phyloP scores from a whole-genome alignment of 2,888 invertebrate genomes.

The Leistus spinibarbis region DNA sequence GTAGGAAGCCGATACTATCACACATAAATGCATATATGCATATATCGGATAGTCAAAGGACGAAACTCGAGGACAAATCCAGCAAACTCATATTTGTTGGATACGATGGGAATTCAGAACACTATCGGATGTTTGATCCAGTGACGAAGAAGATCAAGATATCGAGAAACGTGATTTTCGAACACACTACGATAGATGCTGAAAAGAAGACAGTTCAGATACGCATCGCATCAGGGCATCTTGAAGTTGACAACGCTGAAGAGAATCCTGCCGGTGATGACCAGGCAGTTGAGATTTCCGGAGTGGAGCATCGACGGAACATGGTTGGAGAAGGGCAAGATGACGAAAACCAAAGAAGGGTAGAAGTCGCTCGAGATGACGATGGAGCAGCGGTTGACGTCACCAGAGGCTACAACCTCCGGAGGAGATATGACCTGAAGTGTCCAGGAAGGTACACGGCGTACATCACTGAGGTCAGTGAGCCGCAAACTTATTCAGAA shows the following conservation, averaged over 20 bases:
- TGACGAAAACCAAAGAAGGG: too few species aligned
- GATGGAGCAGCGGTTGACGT: too few species aligned
- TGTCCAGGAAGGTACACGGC: not conserved
- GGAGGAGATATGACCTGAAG: too few species aligned
- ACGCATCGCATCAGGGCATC: not conserved
- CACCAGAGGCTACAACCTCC: too few species aligned
- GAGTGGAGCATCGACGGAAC: too few species aligned
- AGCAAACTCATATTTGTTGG: not conserved
- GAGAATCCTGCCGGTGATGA: too few species aligned
- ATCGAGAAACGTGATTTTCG: constrained; percentile 43
- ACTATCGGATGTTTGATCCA: not conserved
- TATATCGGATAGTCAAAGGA: not conserved
- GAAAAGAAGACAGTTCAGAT: constrained; percentile 5
- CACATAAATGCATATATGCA: not conserved
- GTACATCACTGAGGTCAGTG: not conserved
- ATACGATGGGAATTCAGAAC: not conserved
- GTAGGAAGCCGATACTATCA: constrained; percentile 4
- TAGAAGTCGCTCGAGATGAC: too few species aligned
- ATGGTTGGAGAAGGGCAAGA: too few species aligned
- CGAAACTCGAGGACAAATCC: constrained; percentile 12
- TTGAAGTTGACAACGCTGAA: too few species aligned
- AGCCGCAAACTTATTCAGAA: not conserved
- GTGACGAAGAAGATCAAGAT: not conserved
- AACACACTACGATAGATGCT: constrained; percentile 6
- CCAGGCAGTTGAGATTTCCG: too few species aligned